A percentile compares a stretch with the other conserved stretches of the same genome.
Conservation (phyloP, 2,113 vertebrate genomes). For the Mustelus asterias region DNA sequence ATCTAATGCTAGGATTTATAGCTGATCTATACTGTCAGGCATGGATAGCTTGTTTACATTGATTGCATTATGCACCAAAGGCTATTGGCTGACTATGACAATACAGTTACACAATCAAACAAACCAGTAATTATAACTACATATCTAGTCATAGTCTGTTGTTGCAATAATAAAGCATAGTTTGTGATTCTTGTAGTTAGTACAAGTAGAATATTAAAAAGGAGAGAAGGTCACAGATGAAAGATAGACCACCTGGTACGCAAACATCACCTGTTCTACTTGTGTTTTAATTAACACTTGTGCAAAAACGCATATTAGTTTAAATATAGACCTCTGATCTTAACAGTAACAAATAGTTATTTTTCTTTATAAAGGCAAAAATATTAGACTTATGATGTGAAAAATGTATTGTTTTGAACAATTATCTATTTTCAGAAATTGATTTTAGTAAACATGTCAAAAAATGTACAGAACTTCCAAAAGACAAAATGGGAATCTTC, state of each 20-base stretch:
- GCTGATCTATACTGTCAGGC: not conserved
- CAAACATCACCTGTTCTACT: not conserved
- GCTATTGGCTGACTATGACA: not conserved
- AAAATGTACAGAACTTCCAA: not conserved
- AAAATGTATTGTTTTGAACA: not conserved
- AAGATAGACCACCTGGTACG: not conserved
- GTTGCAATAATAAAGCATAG: not conserved
- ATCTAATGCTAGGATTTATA: not conserved
- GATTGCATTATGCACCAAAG: not conserved
- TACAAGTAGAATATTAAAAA: conserved; percentile 24
- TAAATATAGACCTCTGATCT: not conserved
- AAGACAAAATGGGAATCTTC: not conserved
- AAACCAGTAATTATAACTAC: not conserved
- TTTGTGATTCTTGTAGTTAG: not conserved
- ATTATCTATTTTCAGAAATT: not conserved
- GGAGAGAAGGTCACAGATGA: not conserved
- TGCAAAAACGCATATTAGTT: conserved; percentile 3
- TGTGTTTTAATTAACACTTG: not conserved
- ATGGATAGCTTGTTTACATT: not conserved
- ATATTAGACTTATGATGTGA: not conserved
- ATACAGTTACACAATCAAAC: not conserved
- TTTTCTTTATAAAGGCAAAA: not conserved
- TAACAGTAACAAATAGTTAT: not conserved
- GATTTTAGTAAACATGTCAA: not conserved
- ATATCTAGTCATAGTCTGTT: not conserved